phyloP scores from a whole-genome alignment of 2,888 invertebrate genomes.

The Trissonchulus sp. region DNA sequence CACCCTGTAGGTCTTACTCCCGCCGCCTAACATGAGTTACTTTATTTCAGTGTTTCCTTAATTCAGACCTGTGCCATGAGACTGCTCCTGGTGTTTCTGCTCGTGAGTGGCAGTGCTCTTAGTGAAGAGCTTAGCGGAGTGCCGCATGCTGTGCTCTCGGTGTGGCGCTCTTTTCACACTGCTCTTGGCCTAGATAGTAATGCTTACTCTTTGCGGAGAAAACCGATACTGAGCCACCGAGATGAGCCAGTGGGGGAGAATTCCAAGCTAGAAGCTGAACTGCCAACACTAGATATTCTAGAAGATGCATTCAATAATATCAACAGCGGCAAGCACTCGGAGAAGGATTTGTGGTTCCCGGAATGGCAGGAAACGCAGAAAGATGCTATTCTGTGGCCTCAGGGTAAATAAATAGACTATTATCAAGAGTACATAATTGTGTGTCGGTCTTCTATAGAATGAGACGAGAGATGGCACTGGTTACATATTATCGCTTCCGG shows the following conservation, averaged over 20 bases:
- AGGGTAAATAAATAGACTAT: slow-evolving; percentile 11
- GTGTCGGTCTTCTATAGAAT: background rate
- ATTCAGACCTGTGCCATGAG: no score
- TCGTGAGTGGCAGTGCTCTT: no score
- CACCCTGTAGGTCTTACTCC: no score
- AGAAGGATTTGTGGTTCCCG: slow-evolving; percentile 15
- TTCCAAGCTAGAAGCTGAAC: no score
- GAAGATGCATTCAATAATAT: background rate
- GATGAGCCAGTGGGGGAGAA: background rate
- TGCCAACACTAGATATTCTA: background rate
- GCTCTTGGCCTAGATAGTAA: background rate
- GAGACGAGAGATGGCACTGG: background rate
- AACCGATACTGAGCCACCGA: background rate
- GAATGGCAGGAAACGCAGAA: slow-evolving; percentile 6
- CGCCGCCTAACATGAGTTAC: no score
- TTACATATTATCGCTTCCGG: background rate
- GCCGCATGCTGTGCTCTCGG: background rate
- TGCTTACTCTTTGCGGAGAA: background rate
- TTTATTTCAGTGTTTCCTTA: no score
- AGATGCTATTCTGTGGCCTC: slow-evolving; percentile 22
- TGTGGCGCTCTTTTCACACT: background rate
- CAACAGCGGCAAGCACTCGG: background rate
- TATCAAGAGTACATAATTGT: no score
- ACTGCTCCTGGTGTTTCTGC: no score
- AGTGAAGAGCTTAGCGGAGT: no score